Evolutionary conservation across 1,140 invertebrate genomes (phyloP), one percentile per base, ranked within the genome.

Genomic region (Chionoecetes opilio): DNA sequence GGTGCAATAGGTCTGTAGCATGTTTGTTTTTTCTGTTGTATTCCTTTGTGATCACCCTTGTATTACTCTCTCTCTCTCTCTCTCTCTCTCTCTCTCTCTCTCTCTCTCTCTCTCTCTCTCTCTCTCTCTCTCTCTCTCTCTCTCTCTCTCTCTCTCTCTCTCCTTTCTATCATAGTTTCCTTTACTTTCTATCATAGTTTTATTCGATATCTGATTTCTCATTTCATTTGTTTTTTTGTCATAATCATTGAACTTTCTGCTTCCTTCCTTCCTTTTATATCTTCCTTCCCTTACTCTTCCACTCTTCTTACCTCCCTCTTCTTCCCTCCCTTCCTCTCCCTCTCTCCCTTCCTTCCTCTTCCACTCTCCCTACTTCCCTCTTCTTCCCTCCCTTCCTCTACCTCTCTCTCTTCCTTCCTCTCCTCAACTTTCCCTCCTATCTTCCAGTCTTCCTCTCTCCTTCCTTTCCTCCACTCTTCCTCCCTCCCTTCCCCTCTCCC

Each of bases 81-180:
- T n/a, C 88, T 90, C 88, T 53, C 35, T 21, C 35, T 41, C 88
- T 53, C 37, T n/a, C 88, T 53, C n/a, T 90, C 87, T 37, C 31
- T 88, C 86, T 37, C 35, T 88, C 86, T 37, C 86, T 88, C 86
- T 37, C 86, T 35, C 86, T 35, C 86, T 37, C 35, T 37, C 35
- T 37, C 86, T 37, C 86, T 88, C 35, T 88, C 35, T 88, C 86
- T 88, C 31, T 37, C 86, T 35, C 86, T 37, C 86, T 88, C 86
- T 38, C 32, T 87, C 32, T 32, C 34, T 31, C n/a, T 38, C 37
- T 38, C 37, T 26, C 34, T 29, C 34, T 87, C 82, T 38, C 85
- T 3, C 11, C 85, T 9, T 35, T 29, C 85, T 38, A 37, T 38
- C 1, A 0, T 32, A 17, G 0, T 87, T 26, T 38, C n/a, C 85